Evolutionary conservation across 1,140 invertebrate species (phyloP), one percentile per base, ranked within the genome.

Genomic region (Sycobia sp.): DNA sequence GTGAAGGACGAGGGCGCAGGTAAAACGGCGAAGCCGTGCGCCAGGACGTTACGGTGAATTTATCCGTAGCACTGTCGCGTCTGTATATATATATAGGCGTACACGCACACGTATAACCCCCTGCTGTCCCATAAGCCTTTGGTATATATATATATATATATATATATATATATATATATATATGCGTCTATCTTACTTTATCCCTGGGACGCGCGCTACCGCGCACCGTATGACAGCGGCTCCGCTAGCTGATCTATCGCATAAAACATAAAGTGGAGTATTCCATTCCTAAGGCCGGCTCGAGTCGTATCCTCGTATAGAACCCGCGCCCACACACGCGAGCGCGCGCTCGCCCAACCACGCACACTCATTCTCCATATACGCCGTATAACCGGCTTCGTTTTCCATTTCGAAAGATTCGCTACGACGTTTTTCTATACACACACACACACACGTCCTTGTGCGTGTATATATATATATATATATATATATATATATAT

Each of bases 141-240:
- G 69, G 69, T 78, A 32, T 32, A n/a, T n/a, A n/a, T n/a, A n/a
- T n/a, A n/a, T n/a, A n/a, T n/a, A n/a, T n/a, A n/a, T n/a, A n/a
- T n/a, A n/a, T n/a, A n/a, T n/a, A n/a, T n/a, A n/a, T n/a, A n/a
- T n/a, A n/a, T n/a, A n/a, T n/a, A n/a, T n/a, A n/a, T n/a, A n/a
- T n/a, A 80, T 80, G 74, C 79, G 79, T 81, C 78, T 76, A 78
- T 80, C 79, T 79, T 79, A 76, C 78, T 80, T 80, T 77, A 81
- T 80, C 73, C 76, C 72, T 70, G 71, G 73, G 67, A 78, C 71
- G 75, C 74, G 72, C 71, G 67, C 70, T 72, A 67, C 65, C 73
- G 74, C 79, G 71, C 73, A 67, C 65, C 73, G 74, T 80, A 79
- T 76, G 78, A 81, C 78, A 78, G 76, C 75, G 71, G 76, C 73